Percentiles rank a stretch among this genome's conserved stretches.
phyloP scores from a whole-genome alignment of 2,888 invertebrate genomes.

The Cecidostiba fungosa region DNA sequence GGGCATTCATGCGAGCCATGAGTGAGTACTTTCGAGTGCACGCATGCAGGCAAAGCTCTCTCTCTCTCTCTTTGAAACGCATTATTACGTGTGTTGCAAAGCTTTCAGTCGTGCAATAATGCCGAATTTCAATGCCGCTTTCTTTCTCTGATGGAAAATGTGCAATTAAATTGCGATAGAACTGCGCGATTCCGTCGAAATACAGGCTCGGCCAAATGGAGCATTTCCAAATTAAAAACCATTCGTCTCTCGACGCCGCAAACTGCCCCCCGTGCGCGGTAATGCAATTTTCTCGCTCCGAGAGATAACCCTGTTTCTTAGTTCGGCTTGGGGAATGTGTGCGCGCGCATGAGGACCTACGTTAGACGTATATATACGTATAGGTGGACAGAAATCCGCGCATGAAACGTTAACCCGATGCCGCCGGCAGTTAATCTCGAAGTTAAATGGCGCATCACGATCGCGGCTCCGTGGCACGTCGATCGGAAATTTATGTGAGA shows the following conservation, averaged over 20 bases:
- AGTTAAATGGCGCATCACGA: slow-evolving; percentile 64
- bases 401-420: slow-evolving; percentile 59
- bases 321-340: no score
- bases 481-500: slow-evolving; percentile 66
- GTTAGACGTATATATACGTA: not conserved
- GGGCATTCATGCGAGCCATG: not conserved
- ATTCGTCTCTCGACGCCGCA: no score
- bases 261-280: no score
- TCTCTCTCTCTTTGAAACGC: not conserved
- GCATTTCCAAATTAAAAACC: slow-evolving; percentile 1
- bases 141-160: no score
- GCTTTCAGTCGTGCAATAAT: not conserved
- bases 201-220: no score
- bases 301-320: slow-evolving; percentile 48
- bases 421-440: slow-evolving; percentile 60
- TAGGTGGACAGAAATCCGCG: slow-evolving; percentile 54
- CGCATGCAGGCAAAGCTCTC: no score
- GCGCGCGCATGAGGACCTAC: not conserved
- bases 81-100: not conserved
- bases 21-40: not conserved
- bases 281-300: slow-evolving; percentile 17
- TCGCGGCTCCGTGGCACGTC: slow-evolving; percentile 35
- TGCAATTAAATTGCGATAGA: no score
- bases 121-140: no score
- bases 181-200: no score